These are phyloP conservation scores for Teleogryllus occipitalis DNA, from an alignment of 1,140 invertebrate species.

Conservation along the genomic window DNA sequence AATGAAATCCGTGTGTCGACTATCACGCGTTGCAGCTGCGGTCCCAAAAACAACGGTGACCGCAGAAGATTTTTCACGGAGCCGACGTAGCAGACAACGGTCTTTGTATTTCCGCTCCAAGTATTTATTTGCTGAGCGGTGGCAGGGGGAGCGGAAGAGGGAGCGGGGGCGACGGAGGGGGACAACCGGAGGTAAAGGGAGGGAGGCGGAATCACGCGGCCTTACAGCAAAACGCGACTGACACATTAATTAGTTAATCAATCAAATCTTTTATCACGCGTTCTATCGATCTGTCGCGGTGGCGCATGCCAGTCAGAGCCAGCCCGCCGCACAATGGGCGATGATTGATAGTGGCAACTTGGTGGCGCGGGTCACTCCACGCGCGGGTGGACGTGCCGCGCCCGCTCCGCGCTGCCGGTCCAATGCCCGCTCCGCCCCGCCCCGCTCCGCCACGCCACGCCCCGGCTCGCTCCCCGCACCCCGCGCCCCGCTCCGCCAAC, in stretches of 20 bases:
- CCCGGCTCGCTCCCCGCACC: no score
- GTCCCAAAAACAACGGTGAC: background rate
- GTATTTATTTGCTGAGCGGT: background rate
- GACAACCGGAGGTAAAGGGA: background rate
- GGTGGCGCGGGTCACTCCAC: no score
- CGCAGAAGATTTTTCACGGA: background rate
- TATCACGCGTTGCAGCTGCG: background rate
- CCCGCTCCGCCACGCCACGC: no score
- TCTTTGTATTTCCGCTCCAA: background rate
- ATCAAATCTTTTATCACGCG: slow-evolving; percentile 1
- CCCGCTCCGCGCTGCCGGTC: background rate
- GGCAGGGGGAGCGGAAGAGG: background rate
- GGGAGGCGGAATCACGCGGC: background rate
- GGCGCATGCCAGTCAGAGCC: background rate
- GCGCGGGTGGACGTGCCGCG: no score
- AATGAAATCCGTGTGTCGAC: no score
- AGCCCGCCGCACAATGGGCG: background rate
- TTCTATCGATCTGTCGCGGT: background rate
- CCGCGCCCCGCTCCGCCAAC: no score
- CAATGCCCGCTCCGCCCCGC: no score
- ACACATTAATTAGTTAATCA: background rate
- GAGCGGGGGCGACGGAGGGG: background rate
- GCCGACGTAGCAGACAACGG: background rate
- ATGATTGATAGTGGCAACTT: background rate
- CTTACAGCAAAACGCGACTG: background rate